These are phyloP conservation scores for Harpalus rufipes DNA, from an alignment of 2,888 invertebrate species.

Conservation along the genomic window DNA sequence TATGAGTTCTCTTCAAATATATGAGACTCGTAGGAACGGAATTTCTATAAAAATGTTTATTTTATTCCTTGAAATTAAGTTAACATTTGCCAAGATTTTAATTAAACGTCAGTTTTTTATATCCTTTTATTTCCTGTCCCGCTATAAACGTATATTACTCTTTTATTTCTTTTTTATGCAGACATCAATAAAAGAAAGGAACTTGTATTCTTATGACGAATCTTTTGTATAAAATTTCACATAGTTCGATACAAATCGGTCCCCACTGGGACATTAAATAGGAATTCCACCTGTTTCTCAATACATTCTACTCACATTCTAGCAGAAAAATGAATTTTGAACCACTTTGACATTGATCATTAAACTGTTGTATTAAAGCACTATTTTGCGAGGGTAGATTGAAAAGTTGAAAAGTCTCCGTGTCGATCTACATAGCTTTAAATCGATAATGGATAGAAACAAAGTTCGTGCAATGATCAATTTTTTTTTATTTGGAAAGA, in stretches of 20 bases:
- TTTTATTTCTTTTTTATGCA: conserved; percentile 26
- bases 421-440: too few relatives aligned
- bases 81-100: conserved; percentile 41
- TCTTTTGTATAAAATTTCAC: conserved; percentile 3
- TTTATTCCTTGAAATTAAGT: conserved; percentile 15
- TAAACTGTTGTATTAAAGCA: not conserved
- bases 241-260: not conserved
- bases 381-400: too few relatives aligned
- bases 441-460: too few relatives aligned
- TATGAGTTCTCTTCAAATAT: not conserved
- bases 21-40: not conserved
- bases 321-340: not conserved
- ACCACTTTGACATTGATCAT: not conserved
- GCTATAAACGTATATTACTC: conserved; percentile 29
- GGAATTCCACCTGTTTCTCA: not conserved
- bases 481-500: too few relatives aligned
- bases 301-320: not conserved
- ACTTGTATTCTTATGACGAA: not conserved
- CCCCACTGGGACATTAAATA: not conserved
- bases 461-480: too few relatives aligned
- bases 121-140: not conserved
- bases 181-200: conserved; percentile 18
- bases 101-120: conserved; percentile 19
- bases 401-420: too few relatives aligned
- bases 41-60: conserved; percentile 29